phyloP scores from a whole-genome alignment of 1,140 invertebrate species.

The Euura lappo region DNA sequence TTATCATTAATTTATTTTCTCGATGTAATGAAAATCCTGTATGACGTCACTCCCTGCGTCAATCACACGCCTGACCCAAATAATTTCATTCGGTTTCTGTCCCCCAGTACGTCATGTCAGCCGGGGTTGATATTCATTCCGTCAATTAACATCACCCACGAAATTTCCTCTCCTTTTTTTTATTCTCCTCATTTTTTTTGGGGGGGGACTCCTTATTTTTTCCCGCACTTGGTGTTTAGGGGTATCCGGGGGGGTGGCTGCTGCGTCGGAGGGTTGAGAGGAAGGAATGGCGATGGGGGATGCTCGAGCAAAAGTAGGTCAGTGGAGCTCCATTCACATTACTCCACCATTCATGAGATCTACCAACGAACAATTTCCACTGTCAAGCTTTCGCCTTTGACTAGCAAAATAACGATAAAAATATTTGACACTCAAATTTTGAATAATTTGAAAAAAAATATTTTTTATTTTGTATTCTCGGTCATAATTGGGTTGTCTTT shows the following conservation, averaged over 20 bases:
- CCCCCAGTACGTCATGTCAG: too few species aligned
- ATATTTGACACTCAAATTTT: too few species aligned
- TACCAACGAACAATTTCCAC: slow-evolving; percentile 46
- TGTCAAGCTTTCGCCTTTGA: slow-evolving; percentile 35
- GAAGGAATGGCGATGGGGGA: slow-evolving; percentile 25
- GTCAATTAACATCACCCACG: too few species aligned
- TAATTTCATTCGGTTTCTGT: too few species aligned
- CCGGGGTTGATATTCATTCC: too few species aligned
- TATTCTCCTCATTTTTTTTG: too few species aligned
- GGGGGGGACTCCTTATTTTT: not conserved
- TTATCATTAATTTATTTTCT: too few species aligned
- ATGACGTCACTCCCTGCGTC: too few species aligned
- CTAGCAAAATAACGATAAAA: not conserved
- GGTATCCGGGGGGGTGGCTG: not conserved
- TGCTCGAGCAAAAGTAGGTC: slow-evolving; percentile 49
- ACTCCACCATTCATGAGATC: slow-evolving; percentile 61
- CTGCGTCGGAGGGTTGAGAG: slow-evolving; percentile 15
- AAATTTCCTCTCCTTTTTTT: too few species aligned
- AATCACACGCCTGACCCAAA: too few species aligned
- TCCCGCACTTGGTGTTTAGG: not conserved
- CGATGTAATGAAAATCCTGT: too few species aligned
- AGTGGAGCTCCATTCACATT: slow-evolving; percentile 63
- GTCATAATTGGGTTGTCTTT: not conserved
- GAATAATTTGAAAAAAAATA: not conserved
- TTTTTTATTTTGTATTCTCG: not conserved